phyloP scores from a whole-genome alignment of 2,888 invertebrate genomes.

The Oscheius sp. region DNA sequence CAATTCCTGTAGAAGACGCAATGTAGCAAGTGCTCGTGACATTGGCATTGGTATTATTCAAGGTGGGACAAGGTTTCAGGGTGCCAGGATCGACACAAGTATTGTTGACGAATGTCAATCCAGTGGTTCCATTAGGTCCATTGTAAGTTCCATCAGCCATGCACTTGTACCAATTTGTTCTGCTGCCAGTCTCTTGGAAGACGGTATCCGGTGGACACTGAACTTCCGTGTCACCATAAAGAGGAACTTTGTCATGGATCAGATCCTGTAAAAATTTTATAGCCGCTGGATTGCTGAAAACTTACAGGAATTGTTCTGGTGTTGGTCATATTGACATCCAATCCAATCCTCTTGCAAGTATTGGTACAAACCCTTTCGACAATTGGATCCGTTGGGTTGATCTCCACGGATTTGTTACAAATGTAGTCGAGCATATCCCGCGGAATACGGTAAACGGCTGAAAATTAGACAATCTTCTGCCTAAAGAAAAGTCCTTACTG shows the following conservation, averaged over 20 bases:
- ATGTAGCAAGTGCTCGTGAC: neutral
- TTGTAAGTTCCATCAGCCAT: neutral
- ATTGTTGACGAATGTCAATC: neutral
- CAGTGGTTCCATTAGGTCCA: neutral
- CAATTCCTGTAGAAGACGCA: neutral
- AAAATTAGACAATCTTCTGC: neutral
- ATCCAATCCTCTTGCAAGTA: neutral
- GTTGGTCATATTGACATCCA: neutral
- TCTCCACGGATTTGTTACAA: neutral
- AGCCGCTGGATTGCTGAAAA: neutral
- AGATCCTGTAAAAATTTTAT: neutral
- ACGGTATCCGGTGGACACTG: neutral
- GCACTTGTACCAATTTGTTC: neutral
- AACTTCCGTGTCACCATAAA: neutral
- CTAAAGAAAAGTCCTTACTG: neutral
- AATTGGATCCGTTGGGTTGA: neutral
- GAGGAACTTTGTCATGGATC: neutral
- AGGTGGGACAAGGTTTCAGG: neutral
- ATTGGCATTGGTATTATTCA: neutral
- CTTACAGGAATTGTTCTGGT: slow-evolving; percentile 9
- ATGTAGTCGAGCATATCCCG: neutral
- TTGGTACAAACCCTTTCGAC: neutral
- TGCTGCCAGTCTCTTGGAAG: slow-evolving; percentile 6
- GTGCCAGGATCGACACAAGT: neutral
- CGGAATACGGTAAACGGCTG: neutral